Evolutionary conservation across 53 echinoderm and acorn worm genomes (phyloP).

Genomic region (Apostichopus leukothele): DNA sequence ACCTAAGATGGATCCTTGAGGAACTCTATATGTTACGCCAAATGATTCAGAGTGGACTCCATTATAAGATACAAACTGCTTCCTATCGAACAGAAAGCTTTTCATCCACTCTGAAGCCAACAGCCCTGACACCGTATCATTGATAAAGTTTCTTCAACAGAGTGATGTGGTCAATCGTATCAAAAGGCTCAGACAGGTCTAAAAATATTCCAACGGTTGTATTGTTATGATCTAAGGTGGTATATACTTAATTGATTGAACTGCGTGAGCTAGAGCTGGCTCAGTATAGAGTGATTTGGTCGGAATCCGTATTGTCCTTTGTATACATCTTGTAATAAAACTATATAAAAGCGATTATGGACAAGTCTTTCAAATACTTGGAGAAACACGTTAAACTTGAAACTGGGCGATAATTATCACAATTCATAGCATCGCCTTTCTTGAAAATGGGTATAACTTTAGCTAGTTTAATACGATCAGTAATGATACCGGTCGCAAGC

Average conservation of each 20-base stretch:
- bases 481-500: neutral
- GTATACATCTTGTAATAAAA: too few species aligned
- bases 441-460: too few species aligned
- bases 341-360: too few species aligned
- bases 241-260: neutral
- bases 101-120: neutral
- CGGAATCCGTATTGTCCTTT: too few species aligned
- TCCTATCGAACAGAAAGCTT: neutral
- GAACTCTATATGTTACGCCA: neutral
- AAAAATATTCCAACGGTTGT: neutral
- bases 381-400: too few species aligned
- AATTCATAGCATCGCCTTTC: too few species aligned
- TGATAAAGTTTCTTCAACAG: neutral
- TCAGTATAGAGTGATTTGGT: too few species aligned
- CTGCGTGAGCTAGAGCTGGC: neutral
- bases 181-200: slow-evolving; percentile 2
- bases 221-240: neutral
- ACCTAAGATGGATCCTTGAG: neutral
- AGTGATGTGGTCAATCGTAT: neutral
- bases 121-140: neutral
- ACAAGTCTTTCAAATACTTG: too few species aligned
- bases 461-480: neutral
- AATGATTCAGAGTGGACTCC: neutral
- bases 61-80: neutral
- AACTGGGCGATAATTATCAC: too few species aligned